These are phyloP conservation scores for Melanotaenia parkinsoni DNA, from an alignment of 2,797 vertebrate species.

Conservation along the genomic window DNA sequence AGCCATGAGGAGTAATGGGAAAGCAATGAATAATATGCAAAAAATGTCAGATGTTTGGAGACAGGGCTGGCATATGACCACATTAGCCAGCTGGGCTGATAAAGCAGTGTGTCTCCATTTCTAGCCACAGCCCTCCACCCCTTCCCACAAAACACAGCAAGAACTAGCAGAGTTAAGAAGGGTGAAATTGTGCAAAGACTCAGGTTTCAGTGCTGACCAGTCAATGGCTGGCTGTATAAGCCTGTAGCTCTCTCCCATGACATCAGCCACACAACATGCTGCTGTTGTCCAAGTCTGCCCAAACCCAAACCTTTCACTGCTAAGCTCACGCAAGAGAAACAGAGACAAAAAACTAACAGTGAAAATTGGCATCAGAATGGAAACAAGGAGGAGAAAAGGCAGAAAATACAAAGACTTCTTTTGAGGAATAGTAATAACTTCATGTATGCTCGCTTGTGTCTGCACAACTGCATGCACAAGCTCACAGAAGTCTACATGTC, in stretches of 20 bases:
- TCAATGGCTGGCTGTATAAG: slow-evolving; percentile 60
- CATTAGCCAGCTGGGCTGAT: slow-evolving; percentile 58
- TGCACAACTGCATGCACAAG: slow-evolving; percentile 48
- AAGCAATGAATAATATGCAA: slow-evolving; percentile 49
- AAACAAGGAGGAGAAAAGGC: slow-evolving; percentile 22
- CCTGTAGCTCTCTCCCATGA: slow-evolving; percentile 75
- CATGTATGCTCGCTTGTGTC: slow-evolving; percentile 59
- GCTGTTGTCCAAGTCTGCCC: slow-evolving; percentile 55
- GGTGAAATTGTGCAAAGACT: slow-evolving; percentile 76
- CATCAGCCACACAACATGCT: slow-evolving; percentile 74
- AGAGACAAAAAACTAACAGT: not conserved
- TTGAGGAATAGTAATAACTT: slow-evolving; percentile 50
- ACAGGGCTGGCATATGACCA: slow-evolving; percentile 48
- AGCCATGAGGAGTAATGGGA: slow-evolving; percentile 35
- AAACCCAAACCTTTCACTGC: slow-evolving; percentile 42
- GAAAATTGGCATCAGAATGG: slow-evolving; percentile 23
- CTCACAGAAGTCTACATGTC: slow-evolving; percentile 67
- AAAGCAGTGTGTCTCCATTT: slow-evolving; percentile 52
- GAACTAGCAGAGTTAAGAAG: slow-evolving; percentile 67
- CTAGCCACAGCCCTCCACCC: slow-evolving; percentile 16
- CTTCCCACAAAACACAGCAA: slow-evolving; percentile 28
- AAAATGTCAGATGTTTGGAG: slow-evolving; percentile 55
- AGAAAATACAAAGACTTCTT: slow-evolving; percentile 33
- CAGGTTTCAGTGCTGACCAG: slow-evolving; percentile 72
- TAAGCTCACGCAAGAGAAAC: slow-evolving; percentile 36